Percentiles rank a stretch among this genome's conserved stretches.
phyloP scores from a whole-genome alignment of 1,140 invertebrate genomes.

The Batillaria attramentaria region DNA sequence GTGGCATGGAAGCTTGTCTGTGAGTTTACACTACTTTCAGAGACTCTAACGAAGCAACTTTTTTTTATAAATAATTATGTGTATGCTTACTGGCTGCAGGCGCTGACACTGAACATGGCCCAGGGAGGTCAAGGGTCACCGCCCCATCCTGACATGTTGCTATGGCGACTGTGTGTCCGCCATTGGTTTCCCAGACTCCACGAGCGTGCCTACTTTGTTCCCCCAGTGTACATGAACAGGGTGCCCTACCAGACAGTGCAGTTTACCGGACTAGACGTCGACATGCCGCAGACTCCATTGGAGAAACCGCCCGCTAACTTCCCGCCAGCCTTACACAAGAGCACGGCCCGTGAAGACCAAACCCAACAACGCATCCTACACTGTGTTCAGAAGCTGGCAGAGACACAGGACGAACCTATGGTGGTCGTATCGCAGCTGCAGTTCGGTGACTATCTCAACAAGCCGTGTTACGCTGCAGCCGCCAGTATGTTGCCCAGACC shows the following conservation, averaged over 20 bases:
- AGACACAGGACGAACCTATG: background rate
- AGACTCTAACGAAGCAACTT: no score
- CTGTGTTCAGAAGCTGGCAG: background rate
- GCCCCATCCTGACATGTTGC: background rate
- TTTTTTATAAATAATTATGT: no score
- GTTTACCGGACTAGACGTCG: background rate
- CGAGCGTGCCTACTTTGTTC: background rate
- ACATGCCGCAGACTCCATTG: background rate
- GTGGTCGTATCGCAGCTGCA: background rate
- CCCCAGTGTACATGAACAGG: conserved; percentile 7
- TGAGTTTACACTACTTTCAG: no score
- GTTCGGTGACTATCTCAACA: conserved; percentile 9
- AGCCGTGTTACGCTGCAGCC: background rate
- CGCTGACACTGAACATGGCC: no score
- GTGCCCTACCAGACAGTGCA: background rate
- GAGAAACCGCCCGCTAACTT: background rate
- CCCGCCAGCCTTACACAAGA: background rate
- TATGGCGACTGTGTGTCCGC: background rate
- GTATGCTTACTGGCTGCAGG: no score
- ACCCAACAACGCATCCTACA: conserved; percentile 8
- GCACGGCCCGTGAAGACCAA: background rate
- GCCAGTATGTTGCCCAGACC: background rate
- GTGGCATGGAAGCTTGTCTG: no score
- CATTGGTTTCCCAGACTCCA: background rate
- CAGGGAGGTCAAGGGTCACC: no score